A percentile compares a stretch with the other conserved stretches of the same genome.
Evolutionary conservation across 2,888 invertebrate genomes (phyloP).

Genomic region (Vandiemenella viatica): DNA sequence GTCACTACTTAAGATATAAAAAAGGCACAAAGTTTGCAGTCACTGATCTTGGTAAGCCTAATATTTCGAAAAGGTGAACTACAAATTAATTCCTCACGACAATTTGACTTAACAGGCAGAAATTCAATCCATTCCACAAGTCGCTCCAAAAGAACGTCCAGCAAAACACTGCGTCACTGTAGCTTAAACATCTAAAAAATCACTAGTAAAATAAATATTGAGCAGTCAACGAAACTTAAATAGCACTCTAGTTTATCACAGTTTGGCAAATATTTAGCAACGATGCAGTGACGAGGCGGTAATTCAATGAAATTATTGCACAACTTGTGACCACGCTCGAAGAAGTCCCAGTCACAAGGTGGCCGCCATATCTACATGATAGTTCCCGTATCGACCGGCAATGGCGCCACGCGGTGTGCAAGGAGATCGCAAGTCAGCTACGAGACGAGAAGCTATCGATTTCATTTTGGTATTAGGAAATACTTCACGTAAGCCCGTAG

Average conservation of each 20-base stretch:
- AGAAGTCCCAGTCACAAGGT: slow-evolving; percentile 9
- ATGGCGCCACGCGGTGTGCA: slow-evolving; percentile 1
- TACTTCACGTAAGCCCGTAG: too few relatives aligned
- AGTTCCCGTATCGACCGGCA: slow-evolving; percentile 6
- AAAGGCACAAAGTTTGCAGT: neutral
- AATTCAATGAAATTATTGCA: neutral
- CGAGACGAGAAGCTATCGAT: neutral
- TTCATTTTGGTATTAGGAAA: too few relatives aligned
- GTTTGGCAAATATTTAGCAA: too few relatives aligned
- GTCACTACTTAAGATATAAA: slow-evolving; percentile 8
- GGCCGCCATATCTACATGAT: slow-evolving; percentile 10
- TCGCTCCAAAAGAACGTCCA: neutral
- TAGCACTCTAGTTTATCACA: too few relatives aligned
- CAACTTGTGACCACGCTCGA: slow-evolving; percentile 10
- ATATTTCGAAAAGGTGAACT: too few relatives aligned
- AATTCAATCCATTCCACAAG: neutral
- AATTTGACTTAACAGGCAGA: too few relatives aligned
- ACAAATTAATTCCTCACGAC: too few relatives aligned
- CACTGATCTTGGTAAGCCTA: too few relatives aligned
- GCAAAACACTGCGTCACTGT: slow-evolving; percentile 11
- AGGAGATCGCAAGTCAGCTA: neutral
- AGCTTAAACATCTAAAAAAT: neutral
- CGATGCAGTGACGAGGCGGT: too few relatives aligned
- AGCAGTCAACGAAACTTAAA: too few relatives aligned
- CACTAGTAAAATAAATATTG: neutral